Evolutionary conservation across 1,140 invertebrate species (phyloP).

Genomic region (Zaprionus vittiger): DNA sequence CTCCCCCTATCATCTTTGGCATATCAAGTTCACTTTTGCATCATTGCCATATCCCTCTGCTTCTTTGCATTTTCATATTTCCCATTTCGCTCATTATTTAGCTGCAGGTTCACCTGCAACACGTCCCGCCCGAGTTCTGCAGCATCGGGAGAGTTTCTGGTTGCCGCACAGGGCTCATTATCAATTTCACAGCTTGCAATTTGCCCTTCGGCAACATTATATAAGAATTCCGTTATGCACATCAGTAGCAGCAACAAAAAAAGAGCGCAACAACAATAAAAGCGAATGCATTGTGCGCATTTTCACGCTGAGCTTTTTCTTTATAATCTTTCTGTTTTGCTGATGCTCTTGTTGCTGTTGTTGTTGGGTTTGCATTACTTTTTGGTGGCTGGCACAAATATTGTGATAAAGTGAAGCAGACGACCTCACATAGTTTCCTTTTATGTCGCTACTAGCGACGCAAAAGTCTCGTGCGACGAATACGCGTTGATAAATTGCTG

Average conservation of each 20-base stretch:
- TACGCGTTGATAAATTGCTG: slow-evolving; percentile 75
- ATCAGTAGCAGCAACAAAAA: slow-evolving; percentile 18
- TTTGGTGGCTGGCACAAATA: slow-evolving; percentile 59
- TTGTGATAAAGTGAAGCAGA: slow-evolving; percentile 64
- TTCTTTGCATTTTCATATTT: slow-evolving; percentile 14
- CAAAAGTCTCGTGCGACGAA: slow-evolving; percentile 76
- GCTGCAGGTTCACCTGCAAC: slow-evolving; percentile 24
- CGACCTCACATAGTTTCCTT: slow-evolving; percentile 78
- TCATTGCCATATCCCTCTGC: neutral
- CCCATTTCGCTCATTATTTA: slow-evolving; percentile 32
- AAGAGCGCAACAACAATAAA: slow-evolving; percentile 4
- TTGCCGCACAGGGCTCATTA: slow-evolving; percentile 49
- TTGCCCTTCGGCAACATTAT: slow-evolving; percentile 56
- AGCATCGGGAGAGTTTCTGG: neutral
- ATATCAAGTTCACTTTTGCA: slow-evolving; percentile 10
- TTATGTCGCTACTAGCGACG: slow-evolving; percentile 62
- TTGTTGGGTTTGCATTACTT: slow-evolving; percentile 22
- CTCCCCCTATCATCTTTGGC: neutral
- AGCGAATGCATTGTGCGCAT: slow-evolving; percentile 37
- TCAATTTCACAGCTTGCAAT: slow-evolving; percentile 62
- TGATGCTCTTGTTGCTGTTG: slow-evolving; percentile 8
- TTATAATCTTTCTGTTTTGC: slow-evolving; percentile 12
- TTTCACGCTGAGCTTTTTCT: slow-evolving; percentile 15
- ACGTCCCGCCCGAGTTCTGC: neutral
- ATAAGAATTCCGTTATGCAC: slow-evolving; percentile 65